Conservation (phyloP, 2,113 vertebrate species). For the Theristicus caerulescens region DNA sequence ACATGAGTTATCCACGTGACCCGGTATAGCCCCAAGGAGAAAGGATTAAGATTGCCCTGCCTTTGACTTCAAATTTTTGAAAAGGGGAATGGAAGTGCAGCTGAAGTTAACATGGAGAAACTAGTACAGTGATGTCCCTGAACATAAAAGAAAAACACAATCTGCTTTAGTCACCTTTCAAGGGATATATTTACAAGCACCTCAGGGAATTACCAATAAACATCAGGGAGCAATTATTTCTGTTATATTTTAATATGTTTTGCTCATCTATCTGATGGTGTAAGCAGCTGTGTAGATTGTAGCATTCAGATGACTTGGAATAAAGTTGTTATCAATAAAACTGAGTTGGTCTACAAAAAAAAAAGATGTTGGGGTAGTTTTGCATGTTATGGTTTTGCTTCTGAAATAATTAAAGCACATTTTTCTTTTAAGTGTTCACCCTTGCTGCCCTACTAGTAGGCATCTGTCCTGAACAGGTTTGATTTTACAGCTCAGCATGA, state of each 20-base stretch:
- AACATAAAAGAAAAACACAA: background rate
- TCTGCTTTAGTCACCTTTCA: slow-evolving; percentile 43
- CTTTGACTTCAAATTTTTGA: background rate
- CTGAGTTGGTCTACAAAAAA: background rate
- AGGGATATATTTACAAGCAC: background rate
- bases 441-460: background rate
- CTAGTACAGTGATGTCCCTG: background rate
- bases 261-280: background rate
- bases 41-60: background rate
- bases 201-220: background rate
- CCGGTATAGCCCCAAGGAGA: background rate
- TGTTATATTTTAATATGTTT: slow-evolving; percentile 2
- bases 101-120: background rate
- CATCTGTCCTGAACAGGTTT: background rate
- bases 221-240: slow-evolving; percentile 29
- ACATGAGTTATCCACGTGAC: background rate
- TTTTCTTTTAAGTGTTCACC: background rate
- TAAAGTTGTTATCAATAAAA: background rate
- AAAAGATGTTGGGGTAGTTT: background rate
- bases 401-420: background rate
- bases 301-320: background rate
- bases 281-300: background rate
- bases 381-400: background rate
- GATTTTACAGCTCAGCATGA: background rate
- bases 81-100: background rate